Conservation (phyloP, 2,113 vertebrate species). For the Hepsetus odoe region DNA sequence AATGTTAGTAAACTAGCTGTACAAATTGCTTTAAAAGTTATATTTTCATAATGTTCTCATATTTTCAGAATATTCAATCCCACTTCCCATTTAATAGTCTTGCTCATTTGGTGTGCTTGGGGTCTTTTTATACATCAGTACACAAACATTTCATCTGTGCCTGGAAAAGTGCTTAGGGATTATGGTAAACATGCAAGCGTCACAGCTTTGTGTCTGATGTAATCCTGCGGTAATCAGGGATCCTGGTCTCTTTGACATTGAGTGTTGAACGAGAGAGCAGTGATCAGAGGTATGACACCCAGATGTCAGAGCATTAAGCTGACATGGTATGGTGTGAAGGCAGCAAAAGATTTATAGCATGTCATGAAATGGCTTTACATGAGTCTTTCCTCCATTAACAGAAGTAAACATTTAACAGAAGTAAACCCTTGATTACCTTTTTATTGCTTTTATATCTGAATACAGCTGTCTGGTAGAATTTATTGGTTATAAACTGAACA, state of each 20-base stretch:
- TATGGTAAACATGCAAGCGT: constrained; percentile 13
- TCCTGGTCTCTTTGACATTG: constrained; percentile 2
- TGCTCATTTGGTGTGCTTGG: not conserved
- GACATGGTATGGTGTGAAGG: not conserved
- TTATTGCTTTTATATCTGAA: constrained; percentile 1
- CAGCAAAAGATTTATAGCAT: not conserved
- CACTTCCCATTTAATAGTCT: no score
- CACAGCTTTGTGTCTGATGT: constrained; percentile 39
- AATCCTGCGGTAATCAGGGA: constrained; percentile 44
- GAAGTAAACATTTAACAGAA: not conserved
- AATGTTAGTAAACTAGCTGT: no score
- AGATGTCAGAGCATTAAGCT: not conserved
- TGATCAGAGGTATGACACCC: not conserved
- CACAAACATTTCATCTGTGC: not conserved
- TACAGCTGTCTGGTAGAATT: not conserved
- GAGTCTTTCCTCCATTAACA: not conserved
- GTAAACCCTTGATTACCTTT: not conserved
- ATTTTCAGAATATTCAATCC: no score
- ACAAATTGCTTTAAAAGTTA: no score
- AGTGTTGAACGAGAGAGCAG: constrained; percentile 35
- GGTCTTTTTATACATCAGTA: not conserved
- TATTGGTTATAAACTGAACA: not conserved
- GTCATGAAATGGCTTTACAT: not conserved
- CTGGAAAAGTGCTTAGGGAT: constrained; percentile 7
- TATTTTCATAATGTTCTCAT: no score